Evolutionary conservation across 2,888 invertebrate genomes (phyloP), one percentile per base, ranked within the genome.

Genomic region (Polydesmus complanatus): DNA sequence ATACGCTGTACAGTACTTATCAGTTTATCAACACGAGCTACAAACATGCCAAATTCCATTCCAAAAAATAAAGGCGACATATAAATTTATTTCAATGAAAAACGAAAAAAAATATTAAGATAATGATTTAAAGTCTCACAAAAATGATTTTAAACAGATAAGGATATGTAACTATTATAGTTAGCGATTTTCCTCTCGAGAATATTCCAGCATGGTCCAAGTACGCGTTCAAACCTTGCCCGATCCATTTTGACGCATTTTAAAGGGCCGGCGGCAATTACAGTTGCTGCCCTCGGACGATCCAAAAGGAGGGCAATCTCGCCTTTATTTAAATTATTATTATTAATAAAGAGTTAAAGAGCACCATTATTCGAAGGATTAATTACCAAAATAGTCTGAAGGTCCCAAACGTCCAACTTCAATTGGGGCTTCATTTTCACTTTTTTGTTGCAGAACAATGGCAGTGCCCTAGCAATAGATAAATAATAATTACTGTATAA

Each of bases 241-340:
- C 98, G 83, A 77, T 99, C 98, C 70, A 98, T 80, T 78, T 97
- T 98, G 73, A 97, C 96, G 78, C 98, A 98, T 78, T 98, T 98
- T 70, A 98, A 82, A 58, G 89, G 85, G 27, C 93, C 93, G 71
- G 85, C 84, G 63, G 97, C 94, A 62, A 93, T 83, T 11, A 99
- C 98, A 25, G 98, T 98, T 67, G 98, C 98, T 65, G 98, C 98
- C 71, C 98, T 83, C 66, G 98, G 98, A 73, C 98, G 82, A 78
- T 99, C 97, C 74, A 98, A 79, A 68, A 99, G 79, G 70, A 98
- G 80, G 62, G 98, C 97, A 71, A 98, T 98, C 79, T 98, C 98
- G 64, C 79, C 79, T 79, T 50, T 14, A 62, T 51, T 18, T 37
- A 8, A 27, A 47, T 11, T 14, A 5, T 37, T 37, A 5, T 8